These are phyloP conservation scores for Neuroscelio doddi DNA, from an alignment of 2,888 invertebrate species.

Conservation along the genomic window DNA sequence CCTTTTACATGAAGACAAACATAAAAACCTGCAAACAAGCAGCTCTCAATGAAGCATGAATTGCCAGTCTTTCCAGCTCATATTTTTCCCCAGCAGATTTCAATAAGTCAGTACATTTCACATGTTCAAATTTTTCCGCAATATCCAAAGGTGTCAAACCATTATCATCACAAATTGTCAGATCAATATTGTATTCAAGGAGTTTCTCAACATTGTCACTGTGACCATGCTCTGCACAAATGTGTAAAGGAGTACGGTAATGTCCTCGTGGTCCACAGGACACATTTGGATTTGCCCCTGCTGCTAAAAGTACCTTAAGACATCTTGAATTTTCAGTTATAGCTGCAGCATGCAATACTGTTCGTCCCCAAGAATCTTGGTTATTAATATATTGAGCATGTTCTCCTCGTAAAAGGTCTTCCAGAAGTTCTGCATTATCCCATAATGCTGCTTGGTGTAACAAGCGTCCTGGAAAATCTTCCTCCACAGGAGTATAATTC, in stretches of 20 bases:
- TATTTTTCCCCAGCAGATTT: constrained; percentile 79
- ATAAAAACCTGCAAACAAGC: constrained; percentile 79
- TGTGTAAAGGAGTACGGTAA: constrained; percentile 85
- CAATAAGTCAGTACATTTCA: constrained; percentile 77
- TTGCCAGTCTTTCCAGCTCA: constrained; percentile 82
- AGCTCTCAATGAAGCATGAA: constrained; percentile 84
- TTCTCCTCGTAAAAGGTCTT: constrained; percentile 84
- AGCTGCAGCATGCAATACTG: constrained; percentile 88
- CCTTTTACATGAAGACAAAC: too few relatives aligned
- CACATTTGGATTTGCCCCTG: constrained; percentile 82
- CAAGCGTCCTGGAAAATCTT: constrained; percentile 84
- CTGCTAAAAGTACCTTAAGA: constrained; percentile 80
- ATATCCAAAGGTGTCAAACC: constrained; percentile 83
- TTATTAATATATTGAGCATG: constrained; percentile 78
- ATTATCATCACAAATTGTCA: constrained; percentile 77
- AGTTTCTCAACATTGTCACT: constrained; percentile 80
- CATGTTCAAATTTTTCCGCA: constrained; percentile 80
- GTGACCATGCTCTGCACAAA: constrained; percentile 87
- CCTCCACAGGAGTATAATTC: constrained; percentile 86
- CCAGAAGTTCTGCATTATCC: constrained; percentile 90
- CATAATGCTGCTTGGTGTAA: constrained; percentile 90
- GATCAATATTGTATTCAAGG: constrained; percentile 79
- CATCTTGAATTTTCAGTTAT: constrained; percentile 85
- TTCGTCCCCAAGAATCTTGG: constrained; percentile 82
- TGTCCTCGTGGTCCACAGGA: constrained; percentile 80